Evolutionary conservation across 2,888 invertebrate species (phyloP).

Genomic region (Emesis castigata): DNA sequence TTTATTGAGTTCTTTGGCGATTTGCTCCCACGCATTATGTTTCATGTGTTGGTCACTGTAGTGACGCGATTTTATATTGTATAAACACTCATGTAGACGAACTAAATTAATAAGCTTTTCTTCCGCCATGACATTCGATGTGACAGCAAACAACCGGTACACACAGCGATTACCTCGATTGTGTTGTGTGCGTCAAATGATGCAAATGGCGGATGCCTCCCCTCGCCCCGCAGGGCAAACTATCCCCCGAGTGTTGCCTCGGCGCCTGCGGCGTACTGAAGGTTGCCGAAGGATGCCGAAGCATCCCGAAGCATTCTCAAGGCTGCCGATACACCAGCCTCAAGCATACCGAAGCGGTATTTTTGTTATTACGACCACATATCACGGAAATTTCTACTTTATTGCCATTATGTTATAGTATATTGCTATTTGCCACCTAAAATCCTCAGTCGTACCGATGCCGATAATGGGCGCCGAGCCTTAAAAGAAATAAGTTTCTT

Average conservation of each 20-base stretch:
- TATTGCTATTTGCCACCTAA: too few relatives aligned
- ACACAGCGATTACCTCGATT: conserved; percentile 38
- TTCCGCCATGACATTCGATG: conserved; percentile 40
- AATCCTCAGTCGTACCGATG: too few relatives aligned
- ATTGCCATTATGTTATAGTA: background rate
- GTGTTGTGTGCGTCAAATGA: conserved; percentile 45
- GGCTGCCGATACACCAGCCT: background rate
- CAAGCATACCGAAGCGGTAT: background rate
- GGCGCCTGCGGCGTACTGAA: background rate
- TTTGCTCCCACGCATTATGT: background rate
- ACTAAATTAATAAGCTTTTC: conserved; percentile 42
- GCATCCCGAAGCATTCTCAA: background rate
- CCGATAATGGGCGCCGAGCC: too few relatives aligned
- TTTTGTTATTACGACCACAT: background rate
- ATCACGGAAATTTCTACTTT: background rate
- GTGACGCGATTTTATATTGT: conserved; percentile 25
- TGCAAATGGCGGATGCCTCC: conserved; percentile 46
- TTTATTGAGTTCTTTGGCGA: conserved; percentile 1
- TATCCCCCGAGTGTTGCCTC: conserved; percentile 4
- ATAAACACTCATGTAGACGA: conserved; percentile 47
- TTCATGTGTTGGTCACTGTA: conserved; percentile 6
- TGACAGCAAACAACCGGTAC: conserved; percentile 43
- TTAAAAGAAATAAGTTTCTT: too few relatives aligned
- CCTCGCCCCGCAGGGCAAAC: too few relatives aligned
- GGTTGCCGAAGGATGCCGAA: background rate